Conservation (phyloP, 2,888 invertebrate species). For the Sarcophaga variegata region DNA sequence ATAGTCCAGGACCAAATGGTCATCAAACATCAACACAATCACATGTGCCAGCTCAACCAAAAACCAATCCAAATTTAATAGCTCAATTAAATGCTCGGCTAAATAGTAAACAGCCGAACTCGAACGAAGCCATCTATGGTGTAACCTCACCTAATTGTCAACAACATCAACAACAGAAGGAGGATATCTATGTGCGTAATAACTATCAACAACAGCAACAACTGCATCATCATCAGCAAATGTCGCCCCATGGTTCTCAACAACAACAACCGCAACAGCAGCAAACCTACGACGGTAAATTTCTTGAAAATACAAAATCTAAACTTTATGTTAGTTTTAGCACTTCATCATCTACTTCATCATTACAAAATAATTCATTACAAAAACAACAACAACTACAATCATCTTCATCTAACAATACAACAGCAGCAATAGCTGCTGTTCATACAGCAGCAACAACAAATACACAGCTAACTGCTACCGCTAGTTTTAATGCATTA, state of each 20-base stretch:
- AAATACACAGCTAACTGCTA: constrained; percentile 64
- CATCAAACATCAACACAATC: constrained; percentile 73
- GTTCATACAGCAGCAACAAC: constrained; percentile 59
- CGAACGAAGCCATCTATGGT: constrained; percentile 77
- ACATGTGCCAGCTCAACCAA: constrained; percentile 78
- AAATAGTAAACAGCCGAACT: constrained; percentile 77
- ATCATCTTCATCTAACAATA: constrained; percentile 70
- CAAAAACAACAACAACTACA: constrained; percentile 14
- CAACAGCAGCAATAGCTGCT: constrained; percentile 31
- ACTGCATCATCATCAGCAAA: constrained; percentile 70
- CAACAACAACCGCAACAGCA: constrained; percentile 75
- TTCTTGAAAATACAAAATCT: constrained; percentile 76
- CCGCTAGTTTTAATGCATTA: constrained; percentile 77
- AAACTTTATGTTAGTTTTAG: constrained; percentile 81
- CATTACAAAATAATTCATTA: constrained; percentile 58
- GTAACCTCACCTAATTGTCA: constrained; percentile 74
- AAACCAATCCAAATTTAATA: constrained; percentile 81
- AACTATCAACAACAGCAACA: constrained; percentile 70
- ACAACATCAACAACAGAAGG: constrained; percentile 69
- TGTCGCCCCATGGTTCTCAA: constrained; percentile 68
- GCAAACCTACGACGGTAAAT: constrained; percentile 82
- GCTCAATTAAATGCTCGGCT: constrained; percentile 82
- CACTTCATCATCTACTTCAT: constrained; percentile 73
- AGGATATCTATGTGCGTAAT: constrained; percentile 75
- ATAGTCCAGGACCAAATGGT: constrained; percentile 79